These are phyloP conservation scores for Muraenolepis orangiensis DNA, from an alignment of 2,797 vertebrate genomes.

Conservation along the genomic window DNA sequence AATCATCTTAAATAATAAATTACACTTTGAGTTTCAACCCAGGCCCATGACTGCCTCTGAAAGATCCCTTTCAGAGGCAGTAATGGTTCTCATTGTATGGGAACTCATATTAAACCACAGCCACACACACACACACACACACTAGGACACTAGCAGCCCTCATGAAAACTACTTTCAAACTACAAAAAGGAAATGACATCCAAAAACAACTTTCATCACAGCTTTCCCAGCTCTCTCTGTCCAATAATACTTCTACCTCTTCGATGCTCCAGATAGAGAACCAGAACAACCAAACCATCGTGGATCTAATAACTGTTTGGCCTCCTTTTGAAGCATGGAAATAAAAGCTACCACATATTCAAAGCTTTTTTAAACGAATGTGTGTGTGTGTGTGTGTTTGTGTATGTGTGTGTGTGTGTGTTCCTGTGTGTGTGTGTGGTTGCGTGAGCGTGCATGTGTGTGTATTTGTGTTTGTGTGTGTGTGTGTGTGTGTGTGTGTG, in stretches of 20 bases:
- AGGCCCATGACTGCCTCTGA: no score
- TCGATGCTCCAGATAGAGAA: slow-evolving; percentile 8
- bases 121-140: neutral
- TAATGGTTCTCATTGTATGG: neutral
- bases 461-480: slow-evolving; percentile 27
- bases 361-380: slow-evolving; percentile 7
- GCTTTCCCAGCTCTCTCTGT: slow-evolving; percentile 12
- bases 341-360: slow-evolving; percentile 6
- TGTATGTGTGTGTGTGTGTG: slow-evolving; percentile 8
- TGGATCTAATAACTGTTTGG: slow-evolving; percentile 40
- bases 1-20: neutral
- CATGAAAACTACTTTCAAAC: neutral
- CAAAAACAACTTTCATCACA: slow-evolving; percentile 29
- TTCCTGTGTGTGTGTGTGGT: neutral
- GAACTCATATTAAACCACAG: neutral
- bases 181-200: no score
- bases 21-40: no score
- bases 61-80: neutral
- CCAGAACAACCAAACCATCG: slow-evolving; percentile 48
- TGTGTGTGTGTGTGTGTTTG: slow-evolving; percentile 31
- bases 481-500: slow-evolving; percentile 10
- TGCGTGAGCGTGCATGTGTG: slow-evolving; percentile 11
- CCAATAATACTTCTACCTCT: slow-evolving; percentile 20
- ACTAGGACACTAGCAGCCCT: neutral
- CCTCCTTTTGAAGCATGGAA: slow-evolving; percentile 12